These are phyloP conservation scores for Crioceris asparagi DNA, from an alignment of 2,888 invertebrate genomes.

Conservation along the genomic window DNA sequence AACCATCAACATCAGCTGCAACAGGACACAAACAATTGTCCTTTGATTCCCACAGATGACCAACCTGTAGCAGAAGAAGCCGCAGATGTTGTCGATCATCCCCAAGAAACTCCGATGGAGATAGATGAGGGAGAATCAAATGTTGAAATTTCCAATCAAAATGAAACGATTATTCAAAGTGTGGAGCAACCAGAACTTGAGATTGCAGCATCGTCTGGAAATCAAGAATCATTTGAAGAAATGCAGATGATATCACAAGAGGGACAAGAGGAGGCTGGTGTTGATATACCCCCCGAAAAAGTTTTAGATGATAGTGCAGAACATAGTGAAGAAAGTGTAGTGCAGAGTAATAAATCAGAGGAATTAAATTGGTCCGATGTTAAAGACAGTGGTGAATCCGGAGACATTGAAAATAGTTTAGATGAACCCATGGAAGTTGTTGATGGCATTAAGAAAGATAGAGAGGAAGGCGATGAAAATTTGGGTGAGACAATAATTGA, in stretches of 20 bases:
- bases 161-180: too few species aligned
- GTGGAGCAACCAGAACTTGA: too few species aligned
- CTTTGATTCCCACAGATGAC: neutral
- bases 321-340: neutral
- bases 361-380: neutral
- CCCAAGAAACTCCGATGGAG: neutral
- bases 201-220: too few species aligned
- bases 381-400: constrained; percentile 1
- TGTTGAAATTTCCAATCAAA: neutral
- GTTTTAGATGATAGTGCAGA: too few species aligned
- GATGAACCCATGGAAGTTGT: constrained; percentile 22
- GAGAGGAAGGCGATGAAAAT: constrained; percentile 4
- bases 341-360: neutral
- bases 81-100: neutral
- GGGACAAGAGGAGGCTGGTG: constrained; percentile 1
- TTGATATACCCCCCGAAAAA: constrained; percentile 10
- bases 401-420: constrained; percentile 3
- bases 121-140: constrained; percentile 2
- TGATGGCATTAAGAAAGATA: constrained; percentile 7
- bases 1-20: neutral
- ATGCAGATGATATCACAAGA: neutral
- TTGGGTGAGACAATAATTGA: neutral
- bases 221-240: neutral
- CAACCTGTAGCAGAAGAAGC: neutral
- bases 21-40: neutral